Evolutionary conservation across 2,113 vertebrate species (phyloP).

Genomic region (Tragelaphus scriptus): DNA sequence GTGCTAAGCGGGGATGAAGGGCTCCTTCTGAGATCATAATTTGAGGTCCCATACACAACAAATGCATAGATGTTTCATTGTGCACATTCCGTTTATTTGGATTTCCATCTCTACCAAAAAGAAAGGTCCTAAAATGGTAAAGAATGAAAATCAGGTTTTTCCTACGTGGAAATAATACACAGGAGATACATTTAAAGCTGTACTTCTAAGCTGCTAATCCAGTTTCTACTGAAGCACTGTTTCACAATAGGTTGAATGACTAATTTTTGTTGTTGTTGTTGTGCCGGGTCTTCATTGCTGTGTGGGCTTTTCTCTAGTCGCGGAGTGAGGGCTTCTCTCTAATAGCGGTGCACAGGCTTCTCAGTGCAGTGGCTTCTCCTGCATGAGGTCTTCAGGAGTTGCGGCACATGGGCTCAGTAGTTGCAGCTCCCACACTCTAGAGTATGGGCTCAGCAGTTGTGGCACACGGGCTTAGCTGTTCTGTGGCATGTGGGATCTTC

Average conservation of each 20-base stretch:
- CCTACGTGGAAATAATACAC: background rate
- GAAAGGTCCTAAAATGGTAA: constrained; percentile 87
- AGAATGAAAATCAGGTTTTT: constrained; percentile 49
- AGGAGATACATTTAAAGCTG: background rate
- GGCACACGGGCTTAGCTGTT: accelerated
- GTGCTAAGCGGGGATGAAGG: constrained; percentile 90
- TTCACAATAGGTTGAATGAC: background rate
- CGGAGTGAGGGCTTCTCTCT: background rate
- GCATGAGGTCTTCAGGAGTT: background rate
- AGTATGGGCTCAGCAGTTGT: background rate
- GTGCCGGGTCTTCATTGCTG: background rate
- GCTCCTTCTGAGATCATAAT: constrained; percentile 94
- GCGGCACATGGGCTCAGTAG: background rate
- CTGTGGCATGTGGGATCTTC: background rate
- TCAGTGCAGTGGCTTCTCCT: background rate
- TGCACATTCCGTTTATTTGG: constrained; percentile 98
- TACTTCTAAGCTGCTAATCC: background rate
- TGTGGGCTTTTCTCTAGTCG: background rate
- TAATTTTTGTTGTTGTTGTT: background rate
- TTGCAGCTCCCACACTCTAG: background rate
- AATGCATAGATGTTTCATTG: constrained; percentile 97
- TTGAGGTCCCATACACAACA: constrained; percentile 97
- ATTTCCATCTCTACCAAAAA: constrained; percentile 95
- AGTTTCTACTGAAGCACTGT: background rate
- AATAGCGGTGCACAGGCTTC: background rate